Conservation (phyloP, 2,888 invertebrate species). For the Andrena dorsata region DNA sequence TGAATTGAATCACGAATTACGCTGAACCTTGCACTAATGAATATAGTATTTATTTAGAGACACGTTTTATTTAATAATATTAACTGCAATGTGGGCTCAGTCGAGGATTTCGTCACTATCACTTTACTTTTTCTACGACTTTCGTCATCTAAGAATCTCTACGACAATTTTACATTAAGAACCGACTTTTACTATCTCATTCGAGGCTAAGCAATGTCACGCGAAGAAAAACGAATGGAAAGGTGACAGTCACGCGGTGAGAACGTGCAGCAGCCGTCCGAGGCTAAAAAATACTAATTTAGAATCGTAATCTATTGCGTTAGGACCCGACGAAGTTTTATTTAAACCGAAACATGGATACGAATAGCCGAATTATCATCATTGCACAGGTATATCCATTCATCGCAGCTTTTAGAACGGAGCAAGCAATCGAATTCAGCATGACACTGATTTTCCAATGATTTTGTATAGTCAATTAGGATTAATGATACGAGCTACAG, state of each 20-base stretch:
- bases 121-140: background rate
- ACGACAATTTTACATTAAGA: constrained; percentile 15
- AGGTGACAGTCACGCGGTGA: constrained; percentile 22
- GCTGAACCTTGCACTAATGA: background rate
- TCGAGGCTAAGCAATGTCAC: constrained; percentile 17
- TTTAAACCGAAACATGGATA: constrained; percentile 19
- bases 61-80: background rate
- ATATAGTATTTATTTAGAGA: background rate
- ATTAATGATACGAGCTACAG: constrained; percentile 17
- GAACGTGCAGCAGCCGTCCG: constrained; percentile 71
- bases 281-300: constrained; percentile 75
- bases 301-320: constrained; percentile 44
- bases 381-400: background rate
- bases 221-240: constrained; percentile 16
- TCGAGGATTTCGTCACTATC: constrained; percentile 16
- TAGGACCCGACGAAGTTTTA: constrained; percentile 30
- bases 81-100: constrained; percentile 28
- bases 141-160: constrained; percentile 2
- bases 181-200: background rate
- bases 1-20: background rate
- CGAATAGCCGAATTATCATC: constrained; percentile 22
- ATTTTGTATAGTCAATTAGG: constrained; percentile 32
- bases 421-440: constrained; percentile 10
- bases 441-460: constrained; percentile 19
- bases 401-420: constrained; percentile 11